These are phyloP conservation scores for Drosophila helvetica DNA, from an alignment of 2,888 invertebrate genomes.

Conservation along the genomic window DNA sequence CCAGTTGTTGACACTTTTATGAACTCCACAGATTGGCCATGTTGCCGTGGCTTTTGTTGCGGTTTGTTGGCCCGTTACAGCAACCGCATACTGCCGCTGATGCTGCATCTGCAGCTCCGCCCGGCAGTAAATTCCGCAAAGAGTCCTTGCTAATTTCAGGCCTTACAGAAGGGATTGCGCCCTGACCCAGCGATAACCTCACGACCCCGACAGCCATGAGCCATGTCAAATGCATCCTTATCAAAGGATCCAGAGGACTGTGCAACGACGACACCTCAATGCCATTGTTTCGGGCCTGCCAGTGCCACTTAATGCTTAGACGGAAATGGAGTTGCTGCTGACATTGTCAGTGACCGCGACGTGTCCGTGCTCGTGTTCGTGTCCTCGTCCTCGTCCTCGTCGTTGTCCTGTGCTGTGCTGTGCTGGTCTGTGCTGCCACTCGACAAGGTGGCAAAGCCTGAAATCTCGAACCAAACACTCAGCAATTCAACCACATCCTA, in stretches of 20 bases:
- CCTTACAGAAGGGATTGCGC: constrained; percentile 30
- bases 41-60: constrained; percentile 73
- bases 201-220: constrained; percentile 5
- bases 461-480: not conserved
- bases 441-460: constrained; percentile 9
- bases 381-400: not conserved
- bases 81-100: constrained; percentile 27
- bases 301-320: constrained; percentile 29
- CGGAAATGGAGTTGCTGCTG: constrained; percentile 42
- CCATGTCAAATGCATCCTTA: constrained; percentile 39
- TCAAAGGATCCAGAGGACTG: constrained; percentile 28
- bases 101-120: not conserved
- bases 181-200: constrained; percentile 24
- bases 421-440: constrained; percentile 27
- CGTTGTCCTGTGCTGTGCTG: not conserved
- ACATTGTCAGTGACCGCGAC: constrained; percentile 46
- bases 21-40: constrained; percentile 79
- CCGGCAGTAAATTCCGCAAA: constrained; percentile 29
- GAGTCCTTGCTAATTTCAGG: constrained; percentile 42
- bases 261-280: constrained; percentile 35
- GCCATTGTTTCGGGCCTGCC: constrained; percentile 38
- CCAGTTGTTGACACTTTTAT: constrained; percentile 81
- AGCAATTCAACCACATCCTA: not conserved
- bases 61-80: constrained; percentile 64
- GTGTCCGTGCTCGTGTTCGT: constrained; percentile 7